A percentile compares a stretch with the other conserved stretches of the same genome.
Conservation (phyloP, 2,113 vertebrate genomes). For the Otis tarda region DNA sequence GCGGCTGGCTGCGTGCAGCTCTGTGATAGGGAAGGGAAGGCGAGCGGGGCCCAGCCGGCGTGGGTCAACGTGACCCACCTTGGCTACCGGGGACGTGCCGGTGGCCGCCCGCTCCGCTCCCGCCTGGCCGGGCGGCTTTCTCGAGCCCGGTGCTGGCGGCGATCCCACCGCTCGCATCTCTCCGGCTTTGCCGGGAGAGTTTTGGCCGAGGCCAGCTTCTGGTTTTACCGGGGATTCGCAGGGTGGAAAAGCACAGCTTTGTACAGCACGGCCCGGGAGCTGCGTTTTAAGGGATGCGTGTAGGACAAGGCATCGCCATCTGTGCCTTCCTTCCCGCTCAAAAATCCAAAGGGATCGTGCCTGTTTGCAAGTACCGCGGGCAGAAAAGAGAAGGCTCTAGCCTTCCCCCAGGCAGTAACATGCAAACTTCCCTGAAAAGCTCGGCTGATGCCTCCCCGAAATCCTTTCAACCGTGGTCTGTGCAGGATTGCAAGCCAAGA, state of each 20-base stretch:
- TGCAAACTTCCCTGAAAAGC: neutral
- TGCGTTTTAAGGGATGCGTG: neutral
- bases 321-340: slow-evolving; percentile 60
- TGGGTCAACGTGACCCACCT: neutral
- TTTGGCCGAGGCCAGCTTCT: neutral
- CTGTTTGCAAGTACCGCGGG: slow-evolving; percentile 66
- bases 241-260: neutral
- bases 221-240: neutral
- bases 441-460: neutral
- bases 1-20: neutral
- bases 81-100: neutral
- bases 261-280: neutral
- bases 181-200: neutral
- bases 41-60: neutral
- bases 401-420: too few relatives aligned
- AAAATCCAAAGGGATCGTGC: slow-evolving; percentile 66
- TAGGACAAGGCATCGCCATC: slow-evolving; percentile 14
- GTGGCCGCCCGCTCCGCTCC: neutral
- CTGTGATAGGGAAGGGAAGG: neutral
- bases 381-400: neutral
- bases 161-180: neutral
- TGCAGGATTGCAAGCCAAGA: neutral
- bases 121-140: neutral
- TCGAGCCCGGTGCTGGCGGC: neutral
- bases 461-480: neutral